phyloP scores from a whole-genome alignment of 2,888 invertebrate species.

The Sphaerophoria rueppellii region DNA sequence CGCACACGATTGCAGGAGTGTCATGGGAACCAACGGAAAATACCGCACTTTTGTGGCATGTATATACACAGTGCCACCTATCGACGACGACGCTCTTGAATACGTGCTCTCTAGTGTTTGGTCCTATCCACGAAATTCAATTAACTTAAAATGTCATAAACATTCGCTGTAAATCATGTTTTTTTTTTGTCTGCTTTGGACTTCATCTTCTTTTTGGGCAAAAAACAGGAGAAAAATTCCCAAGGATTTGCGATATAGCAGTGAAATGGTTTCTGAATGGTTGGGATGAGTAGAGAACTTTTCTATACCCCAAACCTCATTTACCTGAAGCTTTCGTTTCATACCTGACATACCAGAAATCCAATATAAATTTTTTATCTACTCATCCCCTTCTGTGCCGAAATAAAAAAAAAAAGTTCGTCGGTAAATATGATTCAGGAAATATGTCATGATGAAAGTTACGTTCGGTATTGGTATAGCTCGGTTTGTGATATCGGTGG shows the following conservation, averaged over 20 bases:
- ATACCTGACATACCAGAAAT: constrained; percentile 61
- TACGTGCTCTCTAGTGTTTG: constrained; percentile 56
- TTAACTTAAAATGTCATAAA: constrained; percentile 72
- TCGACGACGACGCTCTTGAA: background rate
- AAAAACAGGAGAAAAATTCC: constrained; percentile 31
- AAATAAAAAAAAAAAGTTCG: background rate
- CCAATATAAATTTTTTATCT: constrained; percentile 45
- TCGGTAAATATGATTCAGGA: constrained; percentile 22
- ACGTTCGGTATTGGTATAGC: background rate
- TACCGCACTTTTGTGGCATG: constrained; percentile 27
- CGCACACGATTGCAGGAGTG: constrained; percentile 6
- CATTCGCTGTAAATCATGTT: constrained; percentile 69
- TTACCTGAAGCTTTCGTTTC: no score
- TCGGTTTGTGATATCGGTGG: background rate
- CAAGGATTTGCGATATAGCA: constrained; percentile 38
- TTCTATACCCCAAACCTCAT: background rate
- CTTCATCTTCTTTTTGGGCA: background rate
- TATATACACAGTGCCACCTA: background rate
- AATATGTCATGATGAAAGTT: constrained; percentile 17
- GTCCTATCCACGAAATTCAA: constrained; percentile 67
- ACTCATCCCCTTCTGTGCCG: background rate
- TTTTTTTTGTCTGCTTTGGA: background rate
- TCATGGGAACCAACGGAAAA: constrained; percentile 16
- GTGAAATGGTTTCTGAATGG: constrained; percentile 33
- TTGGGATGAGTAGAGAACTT: constrained; percentile 16